Percentiles rank a stretch among this genome's conserved stretches.
Evolutionary conservation across 2,797 vertebrate genomes (phyloP).

Genomic region (Oophaga sylvatica): DNA sequence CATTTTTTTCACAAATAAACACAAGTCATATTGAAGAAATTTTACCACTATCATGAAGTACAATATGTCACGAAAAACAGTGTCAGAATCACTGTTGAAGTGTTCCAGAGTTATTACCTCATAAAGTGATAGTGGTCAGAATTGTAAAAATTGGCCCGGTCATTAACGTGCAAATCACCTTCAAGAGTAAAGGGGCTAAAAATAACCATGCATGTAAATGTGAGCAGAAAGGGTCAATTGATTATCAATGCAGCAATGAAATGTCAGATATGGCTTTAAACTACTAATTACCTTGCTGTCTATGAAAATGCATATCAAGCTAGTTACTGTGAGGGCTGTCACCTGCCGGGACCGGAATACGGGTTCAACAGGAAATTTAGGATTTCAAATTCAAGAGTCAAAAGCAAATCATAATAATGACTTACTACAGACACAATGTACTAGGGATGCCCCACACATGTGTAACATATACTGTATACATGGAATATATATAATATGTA

Average conservation of each 20-base stretch:
- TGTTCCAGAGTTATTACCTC: too few species aligned
- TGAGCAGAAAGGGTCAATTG: not conserved
- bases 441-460: not conserved
- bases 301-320: slow-evolving; percentile 15
- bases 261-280: not conserved
- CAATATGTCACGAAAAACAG: too few species aligned
- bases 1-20: too few species aligned
- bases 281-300: not conserved
- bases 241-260: not conserved
- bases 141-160: too few species aligned
- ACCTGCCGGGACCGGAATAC: not conserved
- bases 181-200: not conserved
- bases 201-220: not conserved
- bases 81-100: too few species aligned
- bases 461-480: not conserved
- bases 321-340: not conserved
- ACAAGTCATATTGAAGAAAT: too few species aligned
- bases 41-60: too few species aligned
- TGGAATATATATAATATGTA: not conserved
- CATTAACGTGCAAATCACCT: too few species aligned
- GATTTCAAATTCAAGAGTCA: slow-evolving; percentile 33
- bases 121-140: too few species aligned
- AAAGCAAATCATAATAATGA: slow-evolving; percentile 27
- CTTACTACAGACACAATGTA: not conserved
- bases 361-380: slow-evolving; percentile 22